Evolutionary conservation across 2,797 vertebrate genomes (phyloP).

Genomic region (Phylloscopus collybita): DNA sequence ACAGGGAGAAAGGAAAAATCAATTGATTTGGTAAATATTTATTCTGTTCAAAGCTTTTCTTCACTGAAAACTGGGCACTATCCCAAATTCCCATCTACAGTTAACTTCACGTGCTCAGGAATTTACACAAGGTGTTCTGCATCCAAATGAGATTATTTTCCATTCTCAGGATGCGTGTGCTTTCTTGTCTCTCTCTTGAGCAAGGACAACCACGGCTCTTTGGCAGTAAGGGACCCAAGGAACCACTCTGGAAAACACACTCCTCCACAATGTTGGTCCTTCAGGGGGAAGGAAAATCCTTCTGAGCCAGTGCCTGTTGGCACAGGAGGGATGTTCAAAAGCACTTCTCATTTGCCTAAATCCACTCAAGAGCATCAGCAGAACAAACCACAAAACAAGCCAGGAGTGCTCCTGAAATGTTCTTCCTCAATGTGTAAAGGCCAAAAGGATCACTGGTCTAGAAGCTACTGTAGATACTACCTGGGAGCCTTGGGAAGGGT

Average conservation of each 20-base stretch:
- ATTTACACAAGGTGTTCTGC: slow-evolving; percentile 35
- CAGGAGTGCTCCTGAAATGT: neutral
- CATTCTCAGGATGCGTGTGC: neutral
- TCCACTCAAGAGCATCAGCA: neutral
- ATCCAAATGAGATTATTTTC: slow-evolving; percentile 42
- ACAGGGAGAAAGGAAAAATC: slow-evolving; percentile 9
- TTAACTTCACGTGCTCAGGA: slow-evolving; percentile 14
- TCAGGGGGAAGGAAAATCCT: neutral
- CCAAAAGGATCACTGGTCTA: neutral
- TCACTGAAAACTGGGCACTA: slow-evolving; percentile 16
- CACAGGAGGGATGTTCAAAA: neutral
- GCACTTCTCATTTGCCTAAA: neutral
- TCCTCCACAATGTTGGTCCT: neutral
- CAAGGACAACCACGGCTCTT: neutral
- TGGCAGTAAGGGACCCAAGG: neutral
- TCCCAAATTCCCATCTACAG: slow-evolving; percentile 11
- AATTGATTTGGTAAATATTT: slow-evolving; percentile 61
- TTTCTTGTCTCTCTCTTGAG: neutral
- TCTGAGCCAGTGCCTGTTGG: neutral
- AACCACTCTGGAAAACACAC: neutral
- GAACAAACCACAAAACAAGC: neutral
- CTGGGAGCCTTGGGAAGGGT: neutral
- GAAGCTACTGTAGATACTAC: neutral
- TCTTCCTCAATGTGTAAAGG: neutral
- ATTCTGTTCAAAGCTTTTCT: slow-evolving; percentile 45